Percentiles rank a stretch among this genome's conserved stretches.
phyloP scores from a whole-genome alignment of 92 coral and sea anemone species.

The Porites cylindrica region DNA sequence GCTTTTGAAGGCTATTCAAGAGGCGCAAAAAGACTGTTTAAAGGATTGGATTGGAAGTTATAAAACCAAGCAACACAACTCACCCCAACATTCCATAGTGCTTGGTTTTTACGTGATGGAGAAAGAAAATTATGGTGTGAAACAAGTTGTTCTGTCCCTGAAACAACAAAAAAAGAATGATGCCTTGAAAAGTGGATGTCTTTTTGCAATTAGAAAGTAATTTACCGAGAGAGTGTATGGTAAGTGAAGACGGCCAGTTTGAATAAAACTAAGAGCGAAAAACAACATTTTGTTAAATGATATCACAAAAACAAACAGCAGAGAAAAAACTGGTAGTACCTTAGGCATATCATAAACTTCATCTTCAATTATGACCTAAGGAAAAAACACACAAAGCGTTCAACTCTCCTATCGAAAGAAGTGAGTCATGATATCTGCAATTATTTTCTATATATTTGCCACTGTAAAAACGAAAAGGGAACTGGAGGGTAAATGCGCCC shows the following conservation, averaged over 20 bases:
- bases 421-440: neutral
- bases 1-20: neutral
- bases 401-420: neutral
- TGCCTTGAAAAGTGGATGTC: neutral
- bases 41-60: neutral
- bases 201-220: too few species aligned
- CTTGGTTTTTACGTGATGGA: slow-evolving; percentile 88
- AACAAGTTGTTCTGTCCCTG: slow-evolving; percentile 97
- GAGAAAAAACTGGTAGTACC: slow-evolving; percentile 49
- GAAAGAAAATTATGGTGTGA: slow-evolving; percentile 90
- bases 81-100: slow-evolving; percentile 98
- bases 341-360: slow-evolving; percentile 96
- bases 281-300: too few species aligned
- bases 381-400: neutral
- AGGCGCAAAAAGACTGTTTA: neutral
- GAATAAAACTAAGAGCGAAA: too few species aligned
- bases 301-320: too few species aligned
- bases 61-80: slow-evolving; percentile 13
- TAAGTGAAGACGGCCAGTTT: too few species aligned
- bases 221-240: too few species aligned
- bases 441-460: too few species aligned
- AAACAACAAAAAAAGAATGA: slow-evolving; percentile 6
- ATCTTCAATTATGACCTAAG: slow-evolving; percentile 89
- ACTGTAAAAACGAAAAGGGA: too few species aligned
- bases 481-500: too few species aligned